A percentile compares a stretch with the other conserved stretches of the same genome.
These are phyloP conservation scores for cattle (Bos taurus) DNA, from an alignment of 2,113 vertebrate genomes.

Conservation along the genomic window ARS-UCD2.0 NC_037333.1:72278501-72279000, in stretches of 20 bases:
- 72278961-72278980: constrained; percentile 72
- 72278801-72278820: constrained; percentile 90
- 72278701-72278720: constrained; percentile 92
- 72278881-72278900: constrained; percentile 71
- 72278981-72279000: background rate
- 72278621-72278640: constrained; percentile 70
- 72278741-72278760: constrained; percentile 91
- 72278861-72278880: constrained; percentile 86
- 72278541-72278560: constrained; percentile 77
- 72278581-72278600: constrained; percentile 92
- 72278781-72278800: constrained; percentile 93
- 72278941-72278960: constrained; percentile 74
- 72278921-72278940: constrained; percentile 10
- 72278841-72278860: constrained; percentile 86
- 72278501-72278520: constrained; percentile 78
- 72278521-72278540: constrained; percentile 67
- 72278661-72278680: constrained; percentile 85
- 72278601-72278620: constrained; percentile 78
- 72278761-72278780: constrained; percentile 92
- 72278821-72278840: constrained; percentile 88
- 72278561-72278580: constrained; percentile 86
- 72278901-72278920: constrained; percentile 43
- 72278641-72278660: constrained; percentile 78
- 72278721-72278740: constrained; percentile 91
- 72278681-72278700: constrained; percentile 89